phyloP scores from a whole-genome alignment of 1,140 invertebrate genomes.

The Hetaerina americana region DNA sequence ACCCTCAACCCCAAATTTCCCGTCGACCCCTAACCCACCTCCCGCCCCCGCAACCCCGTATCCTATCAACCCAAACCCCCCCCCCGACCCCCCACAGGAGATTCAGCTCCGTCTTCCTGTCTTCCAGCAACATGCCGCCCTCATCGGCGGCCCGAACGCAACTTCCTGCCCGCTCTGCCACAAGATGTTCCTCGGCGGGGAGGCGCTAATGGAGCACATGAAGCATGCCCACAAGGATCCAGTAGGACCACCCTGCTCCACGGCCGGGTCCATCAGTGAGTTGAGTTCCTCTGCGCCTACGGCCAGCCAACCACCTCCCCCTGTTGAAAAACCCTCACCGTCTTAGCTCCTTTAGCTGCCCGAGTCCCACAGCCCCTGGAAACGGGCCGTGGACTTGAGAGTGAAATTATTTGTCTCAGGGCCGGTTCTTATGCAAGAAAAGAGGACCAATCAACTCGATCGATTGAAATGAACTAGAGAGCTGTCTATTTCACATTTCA shows the following conservation, averaged over 20 bases:
- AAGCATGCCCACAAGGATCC: conserved; percentile 89
- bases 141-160: conserved; percentile 74
- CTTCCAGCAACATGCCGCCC: conserved; percentile 85
- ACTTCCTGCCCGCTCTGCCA: conserved; percentile 83
- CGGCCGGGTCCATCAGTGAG: not conserved
- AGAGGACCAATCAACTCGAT: too few relatives aligned
- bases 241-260: not conserved
- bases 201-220: conserved; percentile 90
- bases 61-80: conserved; percentile 21
- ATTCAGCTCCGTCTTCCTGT: conserved; percentile 71
- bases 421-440: too few relatives aligned
- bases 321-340: too few relatives aligned
- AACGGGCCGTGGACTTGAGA: too few relatives aligned
- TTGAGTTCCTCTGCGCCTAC: too few relatives aligned
- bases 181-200: conserved; percentile 81
- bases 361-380: too few relatives aligned
- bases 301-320: too few relatives aligned
- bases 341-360: too few relatives aligned
- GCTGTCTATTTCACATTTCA: too few relatives aligned
- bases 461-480: too few relatives aligned
- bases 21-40: conserved; percentile 15
- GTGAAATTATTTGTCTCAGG: too few relatives aligned
- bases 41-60: conserved; percentile 22
- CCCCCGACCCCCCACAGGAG: conserved; percentile 41
- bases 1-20: conserved; percentile 12